These are phyloP conservation scores for Gambusia yucatana DNA, from an alignment of 2,797 vertebrate genomes.

Conservation along the genomic window DNA sequence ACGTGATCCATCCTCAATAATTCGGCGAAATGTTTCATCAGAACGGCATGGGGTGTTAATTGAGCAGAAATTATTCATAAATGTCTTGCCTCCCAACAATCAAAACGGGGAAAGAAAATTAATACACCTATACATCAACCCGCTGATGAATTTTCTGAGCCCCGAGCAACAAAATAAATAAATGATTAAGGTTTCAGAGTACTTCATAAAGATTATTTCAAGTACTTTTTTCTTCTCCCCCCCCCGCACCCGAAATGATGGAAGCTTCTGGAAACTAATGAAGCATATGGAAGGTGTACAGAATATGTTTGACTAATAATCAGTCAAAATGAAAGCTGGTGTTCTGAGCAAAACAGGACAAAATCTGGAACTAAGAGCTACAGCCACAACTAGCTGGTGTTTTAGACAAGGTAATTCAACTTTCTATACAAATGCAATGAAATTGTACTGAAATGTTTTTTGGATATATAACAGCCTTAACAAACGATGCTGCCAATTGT, in stretches of 20 bases:
- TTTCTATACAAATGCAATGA: background rate
- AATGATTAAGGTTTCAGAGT: conserved; percentile 67
- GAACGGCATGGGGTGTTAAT: conserved; percentile 59
- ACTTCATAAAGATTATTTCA: conserved; percentile 57
- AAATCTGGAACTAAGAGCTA: background rate
- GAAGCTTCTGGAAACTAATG: conserved; percentile 25
- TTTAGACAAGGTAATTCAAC: background rate
- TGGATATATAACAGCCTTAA: background rate
- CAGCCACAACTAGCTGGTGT: background rate
- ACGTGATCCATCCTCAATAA: conserved; percentile 63
- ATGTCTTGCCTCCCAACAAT: conserved; percentile 65
- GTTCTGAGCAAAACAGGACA: background rate
- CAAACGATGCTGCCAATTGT: background rate
- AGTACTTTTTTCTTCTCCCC: conserved; percentile 31
- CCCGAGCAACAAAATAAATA: conserved; percentile 65
- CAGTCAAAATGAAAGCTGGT: conserved; percentile 17
- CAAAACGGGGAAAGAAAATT: conserved; percentile 55
- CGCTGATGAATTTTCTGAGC: conserved; percentile 68
- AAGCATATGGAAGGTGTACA: conserved; percentile 34
- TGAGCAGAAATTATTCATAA: conserved; percentile 75
- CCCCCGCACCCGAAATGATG: conserved; percentile 18
- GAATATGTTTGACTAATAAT: conserved; percentile 38
- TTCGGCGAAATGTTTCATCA: conserved; percentile 61
- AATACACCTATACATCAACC: conserved; percentile 75
- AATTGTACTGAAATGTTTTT: background rate